A percentile compares a stretch with the other conserved stretches of the same genome.
phyloP scores from a whole-genome alignment of 2,797 vertebrate species.

The Hirundo rustica region DNA sequence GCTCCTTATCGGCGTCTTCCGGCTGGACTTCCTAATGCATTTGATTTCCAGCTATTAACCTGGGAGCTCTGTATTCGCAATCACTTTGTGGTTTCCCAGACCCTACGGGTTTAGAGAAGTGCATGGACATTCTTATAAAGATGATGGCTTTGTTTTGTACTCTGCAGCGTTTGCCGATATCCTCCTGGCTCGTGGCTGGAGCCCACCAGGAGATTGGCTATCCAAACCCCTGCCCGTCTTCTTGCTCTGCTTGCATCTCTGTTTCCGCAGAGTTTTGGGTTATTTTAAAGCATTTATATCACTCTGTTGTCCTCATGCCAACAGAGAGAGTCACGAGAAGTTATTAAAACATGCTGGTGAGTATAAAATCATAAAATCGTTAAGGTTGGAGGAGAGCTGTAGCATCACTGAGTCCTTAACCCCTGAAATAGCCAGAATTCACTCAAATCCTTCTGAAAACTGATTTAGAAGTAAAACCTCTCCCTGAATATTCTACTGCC shows the following conservation, averaged over 20 bases:
- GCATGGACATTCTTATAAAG: slow-evolving; percentile 29
- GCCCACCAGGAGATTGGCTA: background rate
- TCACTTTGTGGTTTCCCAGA: slow-evolving; percentile 60
- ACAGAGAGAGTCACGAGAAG: background rate
- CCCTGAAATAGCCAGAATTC: background rate
- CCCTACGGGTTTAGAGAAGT: slow-evolving; percentile 6
- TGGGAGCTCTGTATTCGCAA: slow-evolving; percentile 53
- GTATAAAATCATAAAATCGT: background rate
- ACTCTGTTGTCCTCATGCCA: background rate
- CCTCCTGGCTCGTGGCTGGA: slow-evolving; percentile 16
- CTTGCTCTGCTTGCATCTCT: background rate
- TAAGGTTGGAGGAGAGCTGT: background rate
- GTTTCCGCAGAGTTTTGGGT: background rate
- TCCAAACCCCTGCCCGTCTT: background rate
- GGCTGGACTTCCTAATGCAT: slow-evolving; percentile 72
- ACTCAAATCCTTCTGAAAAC: background rate
- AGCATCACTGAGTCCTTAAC: background rate
- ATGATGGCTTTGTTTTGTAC: slow-evolving; percentile 34
- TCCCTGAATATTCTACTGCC: background rate
- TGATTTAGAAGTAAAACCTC: background rate
- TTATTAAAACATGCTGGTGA: background rate
- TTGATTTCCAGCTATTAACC: slow-evolving; percentile 80
- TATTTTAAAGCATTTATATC: background rate
- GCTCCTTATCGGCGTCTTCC: slow-evolving; percentile 71
- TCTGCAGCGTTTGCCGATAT: slow-evolving; percentile 40